Percentiles rank a stretch among this genome's conserved stretches.
Evolutionary conservation across 2,113 vertebrate genomes (phyloP).

Genomic region (Corythornis madagascariensis): DNA sequence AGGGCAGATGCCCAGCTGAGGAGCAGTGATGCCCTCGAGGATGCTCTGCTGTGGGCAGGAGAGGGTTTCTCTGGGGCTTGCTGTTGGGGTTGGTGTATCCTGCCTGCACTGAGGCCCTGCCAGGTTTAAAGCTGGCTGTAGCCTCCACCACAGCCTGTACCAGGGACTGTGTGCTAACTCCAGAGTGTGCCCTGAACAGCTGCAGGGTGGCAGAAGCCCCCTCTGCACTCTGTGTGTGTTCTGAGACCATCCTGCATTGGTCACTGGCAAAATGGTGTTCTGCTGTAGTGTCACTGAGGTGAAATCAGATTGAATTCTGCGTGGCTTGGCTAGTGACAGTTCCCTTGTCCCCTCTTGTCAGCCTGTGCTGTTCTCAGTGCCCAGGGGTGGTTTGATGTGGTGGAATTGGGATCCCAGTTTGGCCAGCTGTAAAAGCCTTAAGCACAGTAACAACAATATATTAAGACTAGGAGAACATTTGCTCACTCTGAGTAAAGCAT

Average conservation of each 20-base stretch:
- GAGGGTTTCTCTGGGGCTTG: background rate
- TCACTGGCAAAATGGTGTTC: background rate
- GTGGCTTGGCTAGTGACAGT: background rate
- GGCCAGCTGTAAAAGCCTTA: background rate
- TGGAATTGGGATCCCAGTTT: fast-evolving
- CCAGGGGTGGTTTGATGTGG: background rate
- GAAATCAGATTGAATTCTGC: background rate
- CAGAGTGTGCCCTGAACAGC: background rate
- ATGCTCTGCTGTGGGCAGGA: background rate
- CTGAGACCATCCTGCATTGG: background rate
- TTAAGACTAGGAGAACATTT: background rate
- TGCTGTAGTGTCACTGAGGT: background rate
- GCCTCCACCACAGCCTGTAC: background rate
- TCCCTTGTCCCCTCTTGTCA: background rate
- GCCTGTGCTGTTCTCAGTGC: fast-evolving
- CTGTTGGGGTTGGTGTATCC: background rate
- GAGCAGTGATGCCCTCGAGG: background rate
- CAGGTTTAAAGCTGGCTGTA: background rate
- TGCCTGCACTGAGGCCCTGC: background rate
- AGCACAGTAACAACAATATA: background rate
- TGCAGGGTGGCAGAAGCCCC: background rate
- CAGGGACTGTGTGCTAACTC: background rate
- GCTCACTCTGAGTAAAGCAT: background rate
- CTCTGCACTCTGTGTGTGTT: fast-evolving
- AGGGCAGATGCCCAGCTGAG: fast-evolving